Evolutionary conservation across 2,797 vertebrate genomes (phyloP).

Genomic region (Pseudochaenichthys georgianus): DNA sequence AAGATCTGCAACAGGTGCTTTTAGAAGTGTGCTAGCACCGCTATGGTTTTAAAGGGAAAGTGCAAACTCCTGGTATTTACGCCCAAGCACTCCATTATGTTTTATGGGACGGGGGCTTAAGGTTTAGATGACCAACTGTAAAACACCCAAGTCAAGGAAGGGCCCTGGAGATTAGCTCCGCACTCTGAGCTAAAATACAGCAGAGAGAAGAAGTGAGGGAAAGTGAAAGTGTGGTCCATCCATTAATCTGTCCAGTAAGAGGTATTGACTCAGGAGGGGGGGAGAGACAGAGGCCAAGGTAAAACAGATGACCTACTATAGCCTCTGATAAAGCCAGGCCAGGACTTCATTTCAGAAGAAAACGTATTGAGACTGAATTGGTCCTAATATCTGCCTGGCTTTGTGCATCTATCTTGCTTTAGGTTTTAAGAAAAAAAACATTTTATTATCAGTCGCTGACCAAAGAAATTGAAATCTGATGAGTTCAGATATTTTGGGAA

Average conservation of each 20-base stretch:
- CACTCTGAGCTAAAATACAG: slow-evolving; percentile 60
- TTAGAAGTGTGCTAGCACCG: slow-evolving; percentile 63
- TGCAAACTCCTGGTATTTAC: slow-evolving; percentile 78
- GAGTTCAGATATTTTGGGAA: slow-evolving; percentile 13
- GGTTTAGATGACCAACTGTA: slow-evolving; percentile 80
- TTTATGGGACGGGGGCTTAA: slow-evolving; percentile 80
- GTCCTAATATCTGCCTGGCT: slow-evolving; percentile 17
- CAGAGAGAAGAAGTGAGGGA: slow-evolving; percentile 48
- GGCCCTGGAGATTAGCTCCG: slow-evolving; percentile 65
- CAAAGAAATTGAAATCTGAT: not conserved
- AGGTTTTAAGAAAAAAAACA: slow-evolving; percentile 11
- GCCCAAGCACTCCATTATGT: slow-evolving; percentile 78
- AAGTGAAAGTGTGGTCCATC: slow-evolving; percentile 70
- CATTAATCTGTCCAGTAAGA: slow-evolving; percentile 74
- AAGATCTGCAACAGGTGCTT: slow-evolving; percentile 78
- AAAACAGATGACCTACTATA: slow-evolving; percentile 68
- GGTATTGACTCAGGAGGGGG: slow-evolving; percentile 56
- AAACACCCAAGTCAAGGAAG: slow-evolving; percentile 77
- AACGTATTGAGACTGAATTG: slow-evolving; percentile 44
- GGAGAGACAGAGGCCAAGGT: slow-evolving; percentile 53
- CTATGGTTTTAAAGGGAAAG: slow-evolving; percentile 73
- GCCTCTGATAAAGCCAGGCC: slow-evolving; percentile 53
- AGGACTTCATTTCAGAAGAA: slow-evolving; percentile 59
- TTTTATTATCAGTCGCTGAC: slow-evolving; percentile 20
- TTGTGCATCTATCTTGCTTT: slow-evolving; percentile 42